phyloP scores from a whole-genome alignment of 2,888 invertebrate species.

The Idaea aversata region DNA sequence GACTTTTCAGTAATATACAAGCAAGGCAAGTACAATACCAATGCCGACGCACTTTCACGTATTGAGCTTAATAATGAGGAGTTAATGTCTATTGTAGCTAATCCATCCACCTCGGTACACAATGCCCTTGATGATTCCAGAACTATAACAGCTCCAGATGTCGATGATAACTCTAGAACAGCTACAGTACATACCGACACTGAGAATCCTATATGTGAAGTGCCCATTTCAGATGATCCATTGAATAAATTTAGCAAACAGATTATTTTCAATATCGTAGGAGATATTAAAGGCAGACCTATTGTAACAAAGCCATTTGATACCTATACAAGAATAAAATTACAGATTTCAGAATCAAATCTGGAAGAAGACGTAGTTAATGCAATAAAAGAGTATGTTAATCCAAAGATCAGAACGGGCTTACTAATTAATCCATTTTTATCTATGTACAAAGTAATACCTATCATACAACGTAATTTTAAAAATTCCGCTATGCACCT shows the following conservation, averaged over 20 bases:
- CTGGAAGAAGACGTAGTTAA: conserved; percentile 29
- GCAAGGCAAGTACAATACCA: conserved; percentile 20
- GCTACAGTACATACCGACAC: conserved; percentile 23
- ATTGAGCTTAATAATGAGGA: conserved; percentile 22
- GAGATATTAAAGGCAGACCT: conserved; percentile 23
- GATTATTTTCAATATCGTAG: conserved; percentile 24
- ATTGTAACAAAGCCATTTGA: conserved; percentile 30
- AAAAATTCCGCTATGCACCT: conserved; percentile 29
- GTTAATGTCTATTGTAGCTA: conserved; percentile 10
- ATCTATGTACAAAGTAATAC: conserved; percentile 24
- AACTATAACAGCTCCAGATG: conserved; percentile 13
- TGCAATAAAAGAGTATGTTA: conserved; percentile 31
- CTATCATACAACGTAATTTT: conserved; percentile 28
- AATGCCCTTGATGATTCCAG: neutral
- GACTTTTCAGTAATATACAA: conserved; percentile 24
- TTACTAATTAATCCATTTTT: conserved; percentile 23
- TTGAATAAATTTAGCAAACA: conserved; percentile 28
- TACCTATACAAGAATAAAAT: conserved; percentile 20
- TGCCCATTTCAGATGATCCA: conserved; percentile 28
- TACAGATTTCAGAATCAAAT: conserved; percentile 26
- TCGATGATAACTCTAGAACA: conserved; percentile 11
- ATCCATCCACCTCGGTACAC: conserved; percentile 3
- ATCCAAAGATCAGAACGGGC: conserved; percentile 31
- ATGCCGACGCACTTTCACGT: conserved; percentile 26
- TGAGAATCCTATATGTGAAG: conserved; percentile 30